Conservation (phyloP, 2,888 invertebrate species). For the Calameuta idolon region DNA sequence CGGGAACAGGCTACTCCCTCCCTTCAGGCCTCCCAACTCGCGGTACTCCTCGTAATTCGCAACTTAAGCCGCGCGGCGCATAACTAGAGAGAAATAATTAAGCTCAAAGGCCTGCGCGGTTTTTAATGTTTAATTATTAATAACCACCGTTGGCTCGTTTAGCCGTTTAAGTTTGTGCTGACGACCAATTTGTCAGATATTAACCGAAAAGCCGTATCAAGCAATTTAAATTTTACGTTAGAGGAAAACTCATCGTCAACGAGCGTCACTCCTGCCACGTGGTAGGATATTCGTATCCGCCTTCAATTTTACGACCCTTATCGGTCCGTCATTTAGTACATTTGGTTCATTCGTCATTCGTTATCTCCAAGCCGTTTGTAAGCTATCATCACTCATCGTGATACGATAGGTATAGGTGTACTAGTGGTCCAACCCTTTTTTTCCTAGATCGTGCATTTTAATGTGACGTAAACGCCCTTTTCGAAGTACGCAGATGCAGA, state of each 20-base stretch:
- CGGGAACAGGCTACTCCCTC: slow-evolving; percentile 13
- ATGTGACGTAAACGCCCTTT: not conserved
- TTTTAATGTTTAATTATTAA: slow-evolving; percentile 40
- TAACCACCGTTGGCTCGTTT: slow-evolving; percentile 35
- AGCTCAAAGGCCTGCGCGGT: slow-evolving; percentile 36
- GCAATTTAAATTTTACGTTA: slow-evolving; percentile 35
- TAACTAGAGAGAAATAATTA: slow-evolving; percentile 37
- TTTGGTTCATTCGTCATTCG: not conserved
- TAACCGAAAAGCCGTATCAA: slow-evolving; percentile 21
- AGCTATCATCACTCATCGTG: not conserved
- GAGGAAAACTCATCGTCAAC: slow-evolving; percentile 18
- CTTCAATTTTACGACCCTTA: not conserved
- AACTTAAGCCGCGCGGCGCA: slow-evolving; percentile 31
- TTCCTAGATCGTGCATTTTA: not conserved
- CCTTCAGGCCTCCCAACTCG: slow-evolving; percentile 19
- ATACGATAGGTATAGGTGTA: not conserved
- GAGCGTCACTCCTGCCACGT: not conserved
- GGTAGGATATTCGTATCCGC: not conserved
- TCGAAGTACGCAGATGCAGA: not conserved
- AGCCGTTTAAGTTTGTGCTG: slow-evolving; percentile 35
- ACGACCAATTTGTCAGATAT: slow-evolving; percentile 40
- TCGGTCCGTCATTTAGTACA: not conserved
- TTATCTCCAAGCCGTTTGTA: not conserved
- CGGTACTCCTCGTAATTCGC: slow-evolving; percentile 25
- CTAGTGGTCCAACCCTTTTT: not conserved